Evolutionary conservation across 2,113 vertebrate genomes (phyloP).

Genomic region (Barbus barbus): DNA sequence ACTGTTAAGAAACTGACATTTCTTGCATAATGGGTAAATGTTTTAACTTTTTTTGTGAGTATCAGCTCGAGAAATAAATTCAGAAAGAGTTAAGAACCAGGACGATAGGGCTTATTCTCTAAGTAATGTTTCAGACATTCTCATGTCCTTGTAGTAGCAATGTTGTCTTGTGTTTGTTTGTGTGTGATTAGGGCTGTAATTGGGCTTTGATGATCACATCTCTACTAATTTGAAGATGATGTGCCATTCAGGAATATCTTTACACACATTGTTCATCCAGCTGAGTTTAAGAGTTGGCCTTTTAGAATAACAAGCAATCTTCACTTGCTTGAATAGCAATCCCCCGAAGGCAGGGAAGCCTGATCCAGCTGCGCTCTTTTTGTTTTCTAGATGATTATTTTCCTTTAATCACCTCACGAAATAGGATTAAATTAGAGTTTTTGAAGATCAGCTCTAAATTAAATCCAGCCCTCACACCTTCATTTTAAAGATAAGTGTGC

Average conservation of each 20-base stretch:
- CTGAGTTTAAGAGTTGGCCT: neutral
- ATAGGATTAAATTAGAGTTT: neutral
- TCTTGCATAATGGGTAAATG: neutral
- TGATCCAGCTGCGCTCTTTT: slow-evolving; percentile 8
- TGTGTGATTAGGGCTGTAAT: slow-evolving; percentile 12
- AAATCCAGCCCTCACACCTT: neutral
- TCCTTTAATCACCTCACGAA: neutral
- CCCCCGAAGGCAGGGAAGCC: neutral
- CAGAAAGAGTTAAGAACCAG: neutral
- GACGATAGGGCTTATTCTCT: neutral
- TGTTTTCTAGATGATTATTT: neutral
- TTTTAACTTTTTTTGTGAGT: neutral
- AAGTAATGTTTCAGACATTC: neutral
- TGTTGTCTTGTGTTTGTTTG: neutral
- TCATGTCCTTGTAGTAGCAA: neutral
- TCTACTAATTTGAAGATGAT: neutral
- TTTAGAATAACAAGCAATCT: slow-evolving; percentile 3
- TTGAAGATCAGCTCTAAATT: neutral
- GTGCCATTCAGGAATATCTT: slow-evolving; percentile 16
- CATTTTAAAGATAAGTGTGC: slow-evolving; percentile 2
- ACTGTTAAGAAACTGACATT: neutral
- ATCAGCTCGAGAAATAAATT: neutral
- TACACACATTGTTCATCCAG: neutral
- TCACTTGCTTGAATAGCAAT: slow-evolving; percentile 1
- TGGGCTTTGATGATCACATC: slow-evolving; percentile 28